Conservation (phyloP, 2,888 invertebrate species). For the Dicyrtoma fusca region DNA sequence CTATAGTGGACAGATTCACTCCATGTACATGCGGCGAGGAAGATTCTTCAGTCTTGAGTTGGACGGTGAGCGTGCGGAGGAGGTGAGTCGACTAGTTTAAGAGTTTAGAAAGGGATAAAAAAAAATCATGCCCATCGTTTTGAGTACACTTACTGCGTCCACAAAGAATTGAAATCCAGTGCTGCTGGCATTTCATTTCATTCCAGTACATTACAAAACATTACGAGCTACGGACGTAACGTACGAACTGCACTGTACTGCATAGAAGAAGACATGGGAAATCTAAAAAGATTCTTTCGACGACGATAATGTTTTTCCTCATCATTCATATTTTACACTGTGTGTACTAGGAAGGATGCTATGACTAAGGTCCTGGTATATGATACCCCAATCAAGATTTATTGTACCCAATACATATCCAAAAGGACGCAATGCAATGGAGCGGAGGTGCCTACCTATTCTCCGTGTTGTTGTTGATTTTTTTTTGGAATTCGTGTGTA, state of each 20-base stretch:
- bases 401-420: conserved; percentile 30
- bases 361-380: no score
- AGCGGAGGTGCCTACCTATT: background rate
- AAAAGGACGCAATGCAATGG: background rate
- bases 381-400: conserved; percentile 44
- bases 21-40: no score
- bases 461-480: background rate
- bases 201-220: no score
- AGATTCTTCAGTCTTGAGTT: no score
- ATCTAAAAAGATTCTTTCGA: conserved; percentile 17
- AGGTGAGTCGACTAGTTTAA: no score
- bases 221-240: background rate
- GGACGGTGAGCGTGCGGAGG: no score
- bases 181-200: conserved; percentile 26
- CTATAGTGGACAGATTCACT: no score
- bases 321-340: conserved; percentile 38
- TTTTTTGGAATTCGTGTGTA: no score
- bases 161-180: conserved; percentile 11
- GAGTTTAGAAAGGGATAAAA: background rate
- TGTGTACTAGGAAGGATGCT: no score
- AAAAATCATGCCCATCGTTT: background rate
- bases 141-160: background rate
- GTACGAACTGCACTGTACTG: background rate
- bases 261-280: background rate
- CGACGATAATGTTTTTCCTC: conserved; percentile 24